These are phyloP conservation scores for Otolemur crassicaudatus DNA, from an alignment of 2,797 vertebrate species.

Conservation along the genomic window DNA sequence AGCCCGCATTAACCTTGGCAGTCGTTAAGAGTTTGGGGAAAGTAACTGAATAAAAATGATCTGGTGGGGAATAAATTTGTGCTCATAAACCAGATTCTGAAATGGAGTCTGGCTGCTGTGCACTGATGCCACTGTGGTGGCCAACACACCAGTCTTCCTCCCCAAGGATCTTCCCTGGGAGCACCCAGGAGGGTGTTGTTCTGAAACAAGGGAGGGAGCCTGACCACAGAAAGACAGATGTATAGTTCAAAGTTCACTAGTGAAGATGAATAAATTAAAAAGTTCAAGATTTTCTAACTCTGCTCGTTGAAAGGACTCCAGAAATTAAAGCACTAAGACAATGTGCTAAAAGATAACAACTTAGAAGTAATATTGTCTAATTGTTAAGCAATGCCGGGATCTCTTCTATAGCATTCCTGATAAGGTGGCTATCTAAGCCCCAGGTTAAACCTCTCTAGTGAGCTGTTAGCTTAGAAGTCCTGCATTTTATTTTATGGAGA, in stretches of 20 bases:
- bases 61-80: slow-evolving; percentile 37
- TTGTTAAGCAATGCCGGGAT: neutral
- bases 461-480: neutral
- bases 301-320: neutral
- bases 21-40: slow-evolving; percentile 43
- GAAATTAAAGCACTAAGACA: neutral
- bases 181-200: neutral
- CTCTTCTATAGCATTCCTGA: neutral
- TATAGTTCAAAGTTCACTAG: neutral
- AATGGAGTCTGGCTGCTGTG: neutral
- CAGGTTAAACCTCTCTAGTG: neutral
- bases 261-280: neutral
- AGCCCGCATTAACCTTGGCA: slow-evolving; percentile 73
- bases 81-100: slow-evolving; percentile 39
- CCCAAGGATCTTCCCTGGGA: neutral
- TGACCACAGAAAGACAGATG: neutral
- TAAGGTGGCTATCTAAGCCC: neutral
- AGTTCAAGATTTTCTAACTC: neutral
- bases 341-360: neutral
- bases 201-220: neutral
- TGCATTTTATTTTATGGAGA: neutral
- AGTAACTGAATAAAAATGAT: slow-evolving; percentile 37
- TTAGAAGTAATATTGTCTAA: neutral
- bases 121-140: neutral
- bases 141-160: neutral